Percentiles rank a stretch among this genome's conserved stretches.
Evolutionary conservation across 1,140 invertebrate species (phyloP).

Genomic region (Caenorhabditis brenneri): DNA sequence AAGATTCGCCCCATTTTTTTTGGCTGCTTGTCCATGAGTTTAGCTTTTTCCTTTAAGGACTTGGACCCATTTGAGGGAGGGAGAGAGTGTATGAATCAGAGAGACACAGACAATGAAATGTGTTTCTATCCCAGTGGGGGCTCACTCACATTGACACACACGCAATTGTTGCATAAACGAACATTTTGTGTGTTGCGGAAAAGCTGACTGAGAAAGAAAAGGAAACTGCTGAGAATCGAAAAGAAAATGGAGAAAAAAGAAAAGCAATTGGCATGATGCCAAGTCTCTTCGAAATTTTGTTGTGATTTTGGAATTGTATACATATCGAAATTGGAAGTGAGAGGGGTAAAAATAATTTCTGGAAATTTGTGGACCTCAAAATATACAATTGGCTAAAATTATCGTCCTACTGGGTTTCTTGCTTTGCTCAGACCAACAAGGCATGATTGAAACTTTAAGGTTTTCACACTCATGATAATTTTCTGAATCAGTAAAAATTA

Average conservation of each 20-base stretch:
- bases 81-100: not conserved
- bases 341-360: no score
- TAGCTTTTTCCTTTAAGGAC: not conserved
- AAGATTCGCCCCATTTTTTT: not conserved
- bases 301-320: no score
- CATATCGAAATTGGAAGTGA: no score
- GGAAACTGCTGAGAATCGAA: not conserved
- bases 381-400: no score
- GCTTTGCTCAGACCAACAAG: no score
- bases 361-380: no score
- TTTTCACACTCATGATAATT: no score
- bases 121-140: conserved; percentile 9
- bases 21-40: not conserved
- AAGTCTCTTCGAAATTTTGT: not conserved
- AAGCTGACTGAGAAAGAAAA: not conserved
- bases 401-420: no score
- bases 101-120: not conserved
- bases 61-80: not conserved
- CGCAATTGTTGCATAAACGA: conserved; percentile 42
- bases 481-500: no score
- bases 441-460: no score
- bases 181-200: not conserved
- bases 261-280: not conserved
- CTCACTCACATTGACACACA: conserved; percentile 25
- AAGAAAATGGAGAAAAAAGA: not conserved